A percentile compares a stretch with the other conserved stretches of the same genome.
phyloP scores from a whole-genome alignment of 2,888 invertebrate species.

The Lathronympha strigana region DNA sequence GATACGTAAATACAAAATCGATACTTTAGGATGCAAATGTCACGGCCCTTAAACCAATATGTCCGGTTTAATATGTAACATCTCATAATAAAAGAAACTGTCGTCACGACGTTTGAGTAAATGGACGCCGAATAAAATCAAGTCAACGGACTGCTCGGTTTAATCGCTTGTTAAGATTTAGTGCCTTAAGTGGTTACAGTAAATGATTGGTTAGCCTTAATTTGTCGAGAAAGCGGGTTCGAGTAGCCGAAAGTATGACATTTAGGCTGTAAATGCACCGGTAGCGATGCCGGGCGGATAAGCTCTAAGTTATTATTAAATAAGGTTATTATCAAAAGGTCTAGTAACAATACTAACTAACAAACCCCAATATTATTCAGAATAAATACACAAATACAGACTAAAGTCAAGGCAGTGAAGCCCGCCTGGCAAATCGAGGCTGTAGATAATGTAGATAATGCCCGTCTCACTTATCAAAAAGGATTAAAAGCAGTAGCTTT shows the following conservation, averaged over 20 bases:
- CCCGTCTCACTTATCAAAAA: too few species aligned
- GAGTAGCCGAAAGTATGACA: slow-evolving; percentile 40
- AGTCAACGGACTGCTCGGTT: slow-evolving; percentile 24
- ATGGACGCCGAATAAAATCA: slow-evolving; percentile 22
- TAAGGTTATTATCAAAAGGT: too few species aligned
- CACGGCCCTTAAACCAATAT: background rate
- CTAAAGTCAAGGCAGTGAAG: too few species aligned
- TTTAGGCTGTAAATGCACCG: slow-evolving; percentile 11
- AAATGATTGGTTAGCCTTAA: slow-evolving; percentile 40
- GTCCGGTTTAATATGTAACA: background rate
- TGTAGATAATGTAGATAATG: too few species aligned
- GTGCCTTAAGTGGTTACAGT: slow-evolving; percentile 37
- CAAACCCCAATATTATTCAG: too few species aligned
- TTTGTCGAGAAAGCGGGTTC: slow-evolving; percentile 37
- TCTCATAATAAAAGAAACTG: slow-evolving; percentile 19
- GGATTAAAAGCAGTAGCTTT: too few species aligned
- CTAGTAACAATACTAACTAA: too few species aligned
- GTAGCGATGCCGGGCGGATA: background rate
- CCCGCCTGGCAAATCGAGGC: too few species aligned
- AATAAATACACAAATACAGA: too few species aligned
- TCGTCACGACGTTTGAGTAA: slow-evolving; percentile 12
- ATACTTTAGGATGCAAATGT: background rate
- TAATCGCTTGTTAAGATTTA: slow-evolving; percentile 39
- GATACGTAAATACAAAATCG: background rate
- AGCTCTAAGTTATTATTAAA: too few species aligned